phyloP scores from a whole-genome alignment of 2,888 invertebrate species.

The Acleris cristana region DNA sequence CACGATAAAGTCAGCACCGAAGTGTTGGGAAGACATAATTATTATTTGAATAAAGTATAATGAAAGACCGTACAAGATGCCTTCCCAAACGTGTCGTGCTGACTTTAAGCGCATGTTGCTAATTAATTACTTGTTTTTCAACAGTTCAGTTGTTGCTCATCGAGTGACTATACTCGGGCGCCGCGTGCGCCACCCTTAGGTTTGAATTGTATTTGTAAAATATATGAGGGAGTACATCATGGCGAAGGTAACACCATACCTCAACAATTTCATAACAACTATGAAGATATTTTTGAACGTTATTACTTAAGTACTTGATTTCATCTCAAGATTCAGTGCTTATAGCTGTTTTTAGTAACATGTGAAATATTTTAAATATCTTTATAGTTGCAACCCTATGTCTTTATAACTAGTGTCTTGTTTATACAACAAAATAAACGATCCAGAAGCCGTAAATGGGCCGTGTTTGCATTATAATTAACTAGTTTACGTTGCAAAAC shows the following conservation, averaged over 20 bases:
- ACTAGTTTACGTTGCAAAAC: conserved; percentile 52
- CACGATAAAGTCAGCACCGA: conserved; percentile 75
- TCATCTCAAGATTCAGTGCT: not conserved
- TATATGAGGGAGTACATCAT: conserved; percentile 79
- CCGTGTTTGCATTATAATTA: conserved; percentile 23
- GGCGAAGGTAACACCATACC: conserved; percentile 80
- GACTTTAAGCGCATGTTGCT: conserved; percentile 82
- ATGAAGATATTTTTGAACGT: conserved; percentile 59
- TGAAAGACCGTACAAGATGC: not conserved
- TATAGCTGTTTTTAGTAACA: no score
- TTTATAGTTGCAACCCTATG: conserved; percentile 59
- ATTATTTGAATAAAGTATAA: not conserved
- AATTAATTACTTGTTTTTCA: conserved; percentile 84
- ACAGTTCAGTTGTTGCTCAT: conserved; percentile 83
- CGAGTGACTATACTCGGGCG: conserved; percentile 83
- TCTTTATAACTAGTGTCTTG: conserved; percentile 39
- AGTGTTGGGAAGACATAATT: conserved; percentile 68
- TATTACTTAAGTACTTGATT: not conserved
- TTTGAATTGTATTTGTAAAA: conserved; percentile 83
- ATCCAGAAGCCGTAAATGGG: not conserved
- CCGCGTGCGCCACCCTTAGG: conserved; percentile 83
- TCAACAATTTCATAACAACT: conserved; percentile 70
- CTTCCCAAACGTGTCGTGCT: conserved; percentile 71
- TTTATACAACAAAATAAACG: conserved; percentile 24
- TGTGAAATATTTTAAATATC: conserved; percentile 53